Evolutionary conservation across 2,888 invertebrate species (phyloP).

Genomic region (Rhamnusium bicolor): DNA sequence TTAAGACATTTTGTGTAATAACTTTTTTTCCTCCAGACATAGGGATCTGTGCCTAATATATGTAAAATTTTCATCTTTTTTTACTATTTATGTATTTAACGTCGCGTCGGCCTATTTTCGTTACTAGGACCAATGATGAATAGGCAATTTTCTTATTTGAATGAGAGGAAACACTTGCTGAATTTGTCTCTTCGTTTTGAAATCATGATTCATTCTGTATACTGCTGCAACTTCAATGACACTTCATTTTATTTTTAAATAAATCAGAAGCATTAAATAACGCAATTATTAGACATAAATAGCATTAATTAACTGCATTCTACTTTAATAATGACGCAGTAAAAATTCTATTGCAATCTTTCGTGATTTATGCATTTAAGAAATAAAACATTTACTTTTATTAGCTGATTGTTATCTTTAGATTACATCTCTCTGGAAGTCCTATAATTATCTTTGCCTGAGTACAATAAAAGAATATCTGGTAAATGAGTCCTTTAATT

Average conservation of each 20-base stretch:
- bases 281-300: constrained; percentile 4
- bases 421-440: neutral
- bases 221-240: neutral
- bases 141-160: too few relatives aligned
- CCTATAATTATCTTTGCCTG: neutral
- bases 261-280: neutral
- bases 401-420: neutral
- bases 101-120: too few relatives aligned
- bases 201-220: too few relatives aligned
- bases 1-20: too few relatives aligned
- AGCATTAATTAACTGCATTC: constrained; percentile 1
- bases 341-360: constrained; percentile 1
- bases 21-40: too few relatives aligned
- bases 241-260: neutral
- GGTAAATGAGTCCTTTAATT: neutral
- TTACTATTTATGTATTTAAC: too few relatives aligned
- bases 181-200: too few relatives aligned
- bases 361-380: constrained; percentile 1
- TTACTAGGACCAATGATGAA: too few relatives aligned
- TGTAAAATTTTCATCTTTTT: too few relatives aligned
- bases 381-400: neutral
- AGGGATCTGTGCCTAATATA: too few relatives aligned
- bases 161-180: too few relatives aligned
- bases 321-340: neutral
- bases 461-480: neutral